phyloP scores from a whole-genome alignment of 2,113 vertebrate species.

The Elephas maximus region DNA sequence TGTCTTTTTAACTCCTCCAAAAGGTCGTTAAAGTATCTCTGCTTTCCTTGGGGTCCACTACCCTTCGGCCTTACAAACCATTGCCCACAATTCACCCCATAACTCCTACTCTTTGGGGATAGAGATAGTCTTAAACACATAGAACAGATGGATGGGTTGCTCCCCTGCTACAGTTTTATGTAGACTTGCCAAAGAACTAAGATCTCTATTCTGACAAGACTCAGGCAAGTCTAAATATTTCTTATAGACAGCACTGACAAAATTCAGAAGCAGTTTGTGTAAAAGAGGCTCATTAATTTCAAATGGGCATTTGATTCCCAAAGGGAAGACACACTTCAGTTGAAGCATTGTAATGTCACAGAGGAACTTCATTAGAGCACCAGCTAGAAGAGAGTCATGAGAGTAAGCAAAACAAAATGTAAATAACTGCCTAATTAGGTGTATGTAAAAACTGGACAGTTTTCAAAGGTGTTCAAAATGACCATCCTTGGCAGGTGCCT shows the following conservation, averaged over 20 bases:
- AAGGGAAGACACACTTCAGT: constrained; percentile 80
- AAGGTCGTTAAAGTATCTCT: neutral
- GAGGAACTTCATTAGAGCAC: constrained; percentile 79
- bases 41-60: neutral
- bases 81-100: neutral
- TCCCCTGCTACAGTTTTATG: neutral
- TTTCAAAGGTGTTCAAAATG: constrained; percentile 80
- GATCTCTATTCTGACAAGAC: constrained; percentile 35
- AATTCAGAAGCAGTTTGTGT: constrained; percentile 74
- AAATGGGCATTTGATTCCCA: constrained; percentile 78
- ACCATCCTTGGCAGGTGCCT: constrained; percentile 69
- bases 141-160: neutral
- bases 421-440: constrained; percentile 84
- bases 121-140: neutral
- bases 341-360: constrained; percentile 76
- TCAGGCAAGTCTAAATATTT: constrained; percentile 67
- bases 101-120: rapidly evolving
- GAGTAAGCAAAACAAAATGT: constrained; percentile 80
- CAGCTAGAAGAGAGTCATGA: neutral
- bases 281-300: constrained; percentile 82
- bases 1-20: constrained; percentile 31
- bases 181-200: constrained; percentile 62
- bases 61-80: neutral
- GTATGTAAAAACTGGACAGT: constrained; percentile 76
- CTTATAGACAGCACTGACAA: constrained; percentile 76